Evolutionary conservation across 2,888 invertebrate genomes (phyloP).

Genomic region (Beris chalybata): DNA sequence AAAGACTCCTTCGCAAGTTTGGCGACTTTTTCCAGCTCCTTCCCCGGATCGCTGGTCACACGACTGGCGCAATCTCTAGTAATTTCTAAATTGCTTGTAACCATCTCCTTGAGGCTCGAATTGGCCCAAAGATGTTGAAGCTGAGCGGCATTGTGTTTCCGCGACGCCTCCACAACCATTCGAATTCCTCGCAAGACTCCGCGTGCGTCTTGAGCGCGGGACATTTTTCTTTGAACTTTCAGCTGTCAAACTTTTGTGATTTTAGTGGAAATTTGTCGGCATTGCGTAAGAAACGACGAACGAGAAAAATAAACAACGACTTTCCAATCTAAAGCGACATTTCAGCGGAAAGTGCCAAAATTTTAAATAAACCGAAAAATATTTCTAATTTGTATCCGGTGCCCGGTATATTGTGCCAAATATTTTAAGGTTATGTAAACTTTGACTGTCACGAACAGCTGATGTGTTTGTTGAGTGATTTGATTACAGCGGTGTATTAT

Average conservation of each 20-base stretch:
- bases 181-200: constrained; percentile 71
- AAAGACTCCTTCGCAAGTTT: constrained; percentile 61
- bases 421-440: no score
- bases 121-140: constrained; percentile 67
- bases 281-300: neutral
- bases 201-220: constrained; percentile 65
- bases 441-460: no score
- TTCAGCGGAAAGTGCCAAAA: neutral
- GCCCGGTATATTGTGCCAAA: no score
- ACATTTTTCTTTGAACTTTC: constrained; percentile 54
- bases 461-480: no score
- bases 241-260: neutral
- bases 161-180: constrained; percentile 66
- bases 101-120: constrained; percentile 66
- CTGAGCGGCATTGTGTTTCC: constrained; percentile 66
- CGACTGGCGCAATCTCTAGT: constrained; percentile 44
- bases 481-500: no score
- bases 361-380: no score
- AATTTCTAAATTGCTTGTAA: constrained; percentile 46
- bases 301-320: neutral
- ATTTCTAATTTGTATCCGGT: no score
- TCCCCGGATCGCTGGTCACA: constrained; percentile 45
- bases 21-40: constrained; percentile 53
- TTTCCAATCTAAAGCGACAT: neutral
- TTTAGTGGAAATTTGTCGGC: neutral